These are phyloP conservation scores for Enteromius radiatus DNA, from an alignment of 2,797 vertebrate species.

Conservation along the genomic window DNA sequence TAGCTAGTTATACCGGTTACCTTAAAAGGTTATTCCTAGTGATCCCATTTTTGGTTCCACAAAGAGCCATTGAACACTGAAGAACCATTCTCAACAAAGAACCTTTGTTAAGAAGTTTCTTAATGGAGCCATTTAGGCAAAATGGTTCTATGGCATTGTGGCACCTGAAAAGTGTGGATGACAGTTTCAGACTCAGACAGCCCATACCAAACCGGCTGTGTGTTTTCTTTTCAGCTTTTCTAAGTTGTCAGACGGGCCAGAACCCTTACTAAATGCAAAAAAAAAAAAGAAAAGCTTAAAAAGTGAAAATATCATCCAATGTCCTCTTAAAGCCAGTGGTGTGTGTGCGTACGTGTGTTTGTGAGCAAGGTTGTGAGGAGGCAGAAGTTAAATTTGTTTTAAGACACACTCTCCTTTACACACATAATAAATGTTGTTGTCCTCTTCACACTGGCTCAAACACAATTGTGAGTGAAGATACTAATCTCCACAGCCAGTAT, in stretches of 20 bases:
- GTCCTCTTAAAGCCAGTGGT: background rate
- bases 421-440: slow-evolving; percentile 35
- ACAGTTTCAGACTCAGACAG: background rate
- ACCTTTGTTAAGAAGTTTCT: no score
- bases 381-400: slow-evolving; percentile 31
- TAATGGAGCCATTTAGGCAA: no score
- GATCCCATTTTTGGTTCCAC: no score
- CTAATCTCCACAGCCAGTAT: slow-evolving; percentile 31
- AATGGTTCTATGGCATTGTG: no score
- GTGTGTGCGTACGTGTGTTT: background rate
- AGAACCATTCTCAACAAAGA: no score
- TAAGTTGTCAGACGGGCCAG: background rate
- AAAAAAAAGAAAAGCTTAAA: no score
- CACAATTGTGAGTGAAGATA: slow-evolving; percentile 39
- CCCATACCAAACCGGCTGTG: background rate
- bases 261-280: background rate
- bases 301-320: background rate
- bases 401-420: slow-evolving; percentile 19
- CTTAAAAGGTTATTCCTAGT: no score
- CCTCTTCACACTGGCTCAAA: slow-evolving; percentile 5
- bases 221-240: background rate
- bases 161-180: background rate
- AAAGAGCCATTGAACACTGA: no score
- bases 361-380: slow-evolving; percentile 1
- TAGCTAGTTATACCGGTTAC: no score